Conservation (phyloP, 2,888 invertebrate species). For the Drosophila antonietae region DNA sequence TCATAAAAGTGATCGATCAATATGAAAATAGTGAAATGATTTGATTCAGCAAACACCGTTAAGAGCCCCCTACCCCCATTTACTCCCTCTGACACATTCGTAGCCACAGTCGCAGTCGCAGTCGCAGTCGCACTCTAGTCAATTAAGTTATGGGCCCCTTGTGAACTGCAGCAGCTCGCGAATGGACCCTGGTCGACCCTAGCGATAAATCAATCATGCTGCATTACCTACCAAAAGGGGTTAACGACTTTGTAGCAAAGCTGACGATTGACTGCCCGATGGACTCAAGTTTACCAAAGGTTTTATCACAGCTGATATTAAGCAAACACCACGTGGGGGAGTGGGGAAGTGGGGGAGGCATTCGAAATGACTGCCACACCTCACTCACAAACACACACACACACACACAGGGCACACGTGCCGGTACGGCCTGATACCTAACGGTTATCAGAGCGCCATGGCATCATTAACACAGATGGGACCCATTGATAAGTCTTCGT, state of each 20-base stretch:
- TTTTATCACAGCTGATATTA: conserved; percentile 54
- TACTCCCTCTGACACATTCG: too few species aligned
- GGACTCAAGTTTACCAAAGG: conserved; percentile 42
- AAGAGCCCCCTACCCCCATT: not conserved
- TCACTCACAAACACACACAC: not conserved
- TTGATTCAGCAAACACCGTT: conserved; percentile 35
- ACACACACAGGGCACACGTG: conserved; percentile 45
- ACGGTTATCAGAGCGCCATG: conserved; percentile 60
- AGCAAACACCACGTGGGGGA: conserved; percentile 32
- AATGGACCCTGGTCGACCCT: conserved; percentile 31
- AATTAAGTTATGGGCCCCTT: conserved; percentile 32
- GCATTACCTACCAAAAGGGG: conserved; percentile 56
- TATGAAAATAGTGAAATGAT: conserved; percentile 25
- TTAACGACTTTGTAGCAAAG: conserved; percentile 61
- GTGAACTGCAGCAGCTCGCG: conserved; percentile 22
- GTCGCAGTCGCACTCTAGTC: conserved; percentile 10
- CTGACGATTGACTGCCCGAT: conserved; percentile 59
- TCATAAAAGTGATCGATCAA: conserved; percentile 46
- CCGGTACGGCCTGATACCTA: conserved; percentile 45
- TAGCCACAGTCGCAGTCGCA: not conserved
- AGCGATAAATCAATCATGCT: conserved; percentile 61
- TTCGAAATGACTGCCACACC: not conserved
- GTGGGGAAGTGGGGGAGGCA: not conserved
- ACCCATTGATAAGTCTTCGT: conserved; percentile 56
- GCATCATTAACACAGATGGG: conserved; percentile 72